Evolutionary conservation across 1,140 invertebrate species (phyloP).

Genomic region (Achroia grisella): DNA sequence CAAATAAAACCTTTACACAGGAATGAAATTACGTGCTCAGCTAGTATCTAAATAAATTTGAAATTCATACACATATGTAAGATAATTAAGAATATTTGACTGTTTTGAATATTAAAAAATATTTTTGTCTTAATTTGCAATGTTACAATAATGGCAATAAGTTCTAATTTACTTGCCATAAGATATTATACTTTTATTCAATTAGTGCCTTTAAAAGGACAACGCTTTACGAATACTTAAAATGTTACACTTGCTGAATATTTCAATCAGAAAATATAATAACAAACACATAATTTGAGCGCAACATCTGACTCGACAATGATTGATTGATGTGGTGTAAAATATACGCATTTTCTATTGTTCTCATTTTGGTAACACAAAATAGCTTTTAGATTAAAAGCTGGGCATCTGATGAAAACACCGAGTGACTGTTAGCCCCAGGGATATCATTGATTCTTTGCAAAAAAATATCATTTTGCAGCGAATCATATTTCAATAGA

Average conservation of each 20-base stretch:
- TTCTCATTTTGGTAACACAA: not conserved
- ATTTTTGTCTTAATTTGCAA: no score
- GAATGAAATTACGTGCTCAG: no score
- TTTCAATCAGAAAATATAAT: not conserved
- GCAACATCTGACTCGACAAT: not conserved
- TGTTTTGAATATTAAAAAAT: no score
- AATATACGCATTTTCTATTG: not conserved
- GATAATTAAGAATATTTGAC: no score
- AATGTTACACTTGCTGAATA: not conserved
- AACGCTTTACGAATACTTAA: not conserved
- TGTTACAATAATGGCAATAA: no score
- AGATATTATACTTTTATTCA: not conserved
- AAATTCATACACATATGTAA: no score
- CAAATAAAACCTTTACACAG: no score
- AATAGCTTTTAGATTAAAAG: constrained; percentile 57
- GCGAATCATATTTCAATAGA: not conserved
- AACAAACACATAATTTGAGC: not conserved
- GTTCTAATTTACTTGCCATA: no score
- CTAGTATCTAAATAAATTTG: no score
- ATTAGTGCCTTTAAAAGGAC: not conserved
- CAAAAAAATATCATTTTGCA: not conserved
- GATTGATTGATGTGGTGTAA: not conserved
- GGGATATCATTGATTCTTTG: constrained; percentile 1
- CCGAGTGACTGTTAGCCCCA: constrained; percentile 14
- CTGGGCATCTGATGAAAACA: constrained; percentile 22